phyloP scores from a whole-genome alignment of 2,797 vertebrate genomes.

The Sebastiscus tertius region DNA sequence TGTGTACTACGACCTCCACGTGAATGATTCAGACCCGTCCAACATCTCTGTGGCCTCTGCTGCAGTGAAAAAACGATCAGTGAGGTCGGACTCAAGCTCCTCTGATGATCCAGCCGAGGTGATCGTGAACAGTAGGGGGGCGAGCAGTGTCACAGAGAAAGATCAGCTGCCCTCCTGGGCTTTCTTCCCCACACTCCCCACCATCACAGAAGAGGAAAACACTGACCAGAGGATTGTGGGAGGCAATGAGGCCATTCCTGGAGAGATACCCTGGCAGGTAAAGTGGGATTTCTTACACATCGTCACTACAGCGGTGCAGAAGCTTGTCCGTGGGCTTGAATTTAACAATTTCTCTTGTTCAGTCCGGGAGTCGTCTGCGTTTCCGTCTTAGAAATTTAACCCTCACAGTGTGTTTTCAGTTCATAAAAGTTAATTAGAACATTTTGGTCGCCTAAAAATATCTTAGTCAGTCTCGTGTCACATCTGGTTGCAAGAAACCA shows the following conservation, averaged over 20 bases:
- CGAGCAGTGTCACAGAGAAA: neutral
- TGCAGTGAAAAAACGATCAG: neutral
- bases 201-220: slow-evolving; percentile 18
- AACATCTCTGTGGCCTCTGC: neutral
- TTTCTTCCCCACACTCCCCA: slow-evolving; percentile 54
- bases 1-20: neutral
- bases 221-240: slow-evolving; percentile 83
- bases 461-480: too few relatives aligned
- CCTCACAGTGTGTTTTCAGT: too few relatives aligned
- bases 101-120: slow-evolving; percentile 4
- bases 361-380: too few relatives aligned
- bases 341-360: neutral
- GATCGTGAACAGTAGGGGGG: neutral
- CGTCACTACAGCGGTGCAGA: neutral
- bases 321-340: neutral
- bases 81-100: neutral
- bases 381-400: too few relatives aligned
- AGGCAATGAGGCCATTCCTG: slow-evolving; percentile 83
- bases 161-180: neutral
- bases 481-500: too few relatives aligned
- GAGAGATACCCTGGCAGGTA: slow-evolving; percentile 98
- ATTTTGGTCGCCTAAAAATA: too few relatives aligned
- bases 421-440: too few relatives aligned
- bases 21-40: neutral
- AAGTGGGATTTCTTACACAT: too few relatives aligned